Percentiles rank a stretch among this genome's conserved stretches.
Evolutionary conservation across 2,797 vertebrate species (phyloP).

Genomic region (Mycteria americana): DNA sequence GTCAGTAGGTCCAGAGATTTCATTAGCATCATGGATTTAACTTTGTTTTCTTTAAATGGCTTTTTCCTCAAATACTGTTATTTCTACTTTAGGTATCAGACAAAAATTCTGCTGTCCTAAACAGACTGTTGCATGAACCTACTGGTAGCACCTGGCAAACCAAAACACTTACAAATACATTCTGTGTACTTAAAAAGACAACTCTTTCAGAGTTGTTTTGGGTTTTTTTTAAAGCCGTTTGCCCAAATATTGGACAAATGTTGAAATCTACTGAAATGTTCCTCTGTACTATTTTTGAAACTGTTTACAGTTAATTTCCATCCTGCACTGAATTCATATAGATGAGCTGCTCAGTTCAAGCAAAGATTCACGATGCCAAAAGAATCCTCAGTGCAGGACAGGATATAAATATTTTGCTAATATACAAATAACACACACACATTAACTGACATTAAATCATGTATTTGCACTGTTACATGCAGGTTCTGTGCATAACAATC

Average conservation of each 20-base stretch:
- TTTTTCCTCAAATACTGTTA: not conserved
- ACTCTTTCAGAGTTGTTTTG: not conserved
- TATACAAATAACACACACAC: not conserved
- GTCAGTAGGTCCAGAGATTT: not conserved
- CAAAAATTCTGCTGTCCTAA: not conserved
- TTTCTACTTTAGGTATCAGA: not conserved
- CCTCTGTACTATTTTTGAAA: not conserved
- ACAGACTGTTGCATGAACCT: not conserved
- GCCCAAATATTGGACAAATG: not conserved
- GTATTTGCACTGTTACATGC: not conserved
- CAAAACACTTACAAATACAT: not conserved
- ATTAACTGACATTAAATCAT: not conserved
- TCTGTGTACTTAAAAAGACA: rapidly evolving
- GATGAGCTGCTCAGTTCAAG: not conserved
- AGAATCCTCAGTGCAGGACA: not conserved
- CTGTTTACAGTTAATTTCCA: not conserved
- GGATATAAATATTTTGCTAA: not conserved
- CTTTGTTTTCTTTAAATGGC: not conserved
- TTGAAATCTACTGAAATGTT: not conserved
- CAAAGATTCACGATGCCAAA: not conserved
- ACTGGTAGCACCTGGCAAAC: not conserved
- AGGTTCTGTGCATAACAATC: not conserved
- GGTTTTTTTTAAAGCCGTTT: not conserved
- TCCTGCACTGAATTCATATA: not conserved
- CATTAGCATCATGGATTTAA: not conserved